Conservation (phyloP, 2,797 vertebrate genomes). For the Chelidonichthys spinosus region DNA sequence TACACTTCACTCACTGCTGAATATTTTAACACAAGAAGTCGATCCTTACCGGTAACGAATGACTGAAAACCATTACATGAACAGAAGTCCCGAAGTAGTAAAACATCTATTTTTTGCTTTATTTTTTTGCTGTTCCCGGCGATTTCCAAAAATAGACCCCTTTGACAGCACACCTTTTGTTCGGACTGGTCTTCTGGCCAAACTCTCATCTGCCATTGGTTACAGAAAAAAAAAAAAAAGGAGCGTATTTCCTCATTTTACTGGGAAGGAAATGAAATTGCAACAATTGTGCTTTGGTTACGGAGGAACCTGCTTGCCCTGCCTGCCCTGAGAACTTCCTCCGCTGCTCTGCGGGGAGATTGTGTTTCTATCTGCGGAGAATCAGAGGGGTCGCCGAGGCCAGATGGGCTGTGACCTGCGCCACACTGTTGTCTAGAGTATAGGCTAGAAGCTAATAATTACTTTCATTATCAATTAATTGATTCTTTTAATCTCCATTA, state of each 20-base stretch:
- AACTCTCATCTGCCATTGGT: slow-evolving; percentile 64
- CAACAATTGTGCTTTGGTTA: slow-evolving; percentile 77
- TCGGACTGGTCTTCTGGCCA: slow-evolving; percentile 8
- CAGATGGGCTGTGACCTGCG: slow-evolving; percentile 48
- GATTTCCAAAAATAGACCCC: slow-evolving; percentile 39
- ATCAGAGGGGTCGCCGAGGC: slow-evolving; percentile 40
- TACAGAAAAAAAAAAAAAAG: slow-evolving; percentile 28
- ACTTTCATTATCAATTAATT: slow-evolving; percentile 9
- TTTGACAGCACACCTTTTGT: slow-evolving; percentile 39
- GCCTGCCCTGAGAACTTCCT: slow-evolving; percentile 77
- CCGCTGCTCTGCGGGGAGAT: slow-evolving; percentile 65
- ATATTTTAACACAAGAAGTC: slow-evolving; percentile 10
- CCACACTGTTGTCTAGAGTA: slow-evolving; percentile 17
- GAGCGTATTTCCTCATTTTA: slow-evolving; percentile 70
- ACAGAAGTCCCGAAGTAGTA: slow-evolving; percentile 17
- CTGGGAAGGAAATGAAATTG: slow-evolving; percentile 74
- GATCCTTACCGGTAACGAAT: background rate
- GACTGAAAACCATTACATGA: slow-evolving; percentile 5
- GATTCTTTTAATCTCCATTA: background rate
- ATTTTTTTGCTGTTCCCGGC: slow-evolving; percentile 17
- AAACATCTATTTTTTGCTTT: slow-evolving; percentile 6
- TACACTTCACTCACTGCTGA: slow-evolving; percentile 12
- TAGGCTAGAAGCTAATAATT: background rate
- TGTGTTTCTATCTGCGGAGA: slow-evolving; percentile 64
- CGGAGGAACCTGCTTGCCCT: slow-evolving; percentile 64